Evolutionary conservation across 2,113 vertebrate species (phyloP).

Genomic region (Myotis yumanensis): DNA sequence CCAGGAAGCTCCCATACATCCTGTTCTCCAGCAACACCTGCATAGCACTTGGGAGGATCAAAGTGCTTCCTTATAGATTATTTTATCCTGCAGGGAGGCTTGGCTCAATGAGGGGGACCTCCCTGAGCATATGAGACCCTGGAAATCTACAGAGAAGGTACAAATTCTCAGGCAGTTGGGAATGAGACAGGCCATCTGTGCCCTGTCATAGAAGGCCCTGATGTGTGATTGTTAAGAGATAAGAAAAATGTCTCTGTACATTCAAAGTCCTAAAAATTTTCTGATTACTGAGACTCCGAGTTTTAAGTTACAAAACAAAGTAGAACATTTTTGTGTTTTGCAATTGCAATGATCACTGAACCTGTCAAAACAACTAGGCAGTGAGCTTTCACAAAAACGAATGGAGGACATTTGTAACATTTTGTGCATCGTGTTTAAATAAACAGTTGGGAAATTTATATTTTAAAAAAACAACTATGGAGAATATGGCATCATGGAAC

Average conservation of each 20-base stretch:
- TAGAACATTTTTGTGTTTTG: constrained; percentile 4
- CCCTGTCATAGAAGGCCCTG: neutral
- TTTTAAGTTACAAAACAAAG: constrained; percentile 26
- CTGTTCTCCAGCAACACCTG: neutral
- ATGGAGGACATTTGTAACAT: neutral
- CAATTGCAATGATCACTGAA: neutral
- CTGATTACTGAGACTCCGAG: neutral
- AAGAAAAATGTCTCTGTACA: neutral
- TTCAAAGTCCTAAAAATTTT: constrained; percentile 6
- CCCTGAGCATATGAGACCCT: neutral
- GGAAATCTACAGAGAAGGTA: neutral
- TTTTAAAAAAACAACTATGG: neutral
- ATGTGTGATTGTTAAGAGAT: neutral
- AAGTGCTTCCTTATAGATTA: neutral
- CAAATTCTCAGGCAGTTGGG: neutral
- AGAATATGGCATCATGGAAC: neutral
- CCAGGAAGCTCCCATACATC: neutral
- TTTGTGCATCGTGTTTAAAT: neutral
- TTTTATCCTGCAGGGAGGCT: neutral
- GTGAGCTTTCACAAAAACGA: neutral
- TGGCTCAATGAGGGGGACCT: neutral
- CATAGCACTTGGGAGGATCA: neutral
- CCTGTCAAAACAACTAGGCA: neutral
- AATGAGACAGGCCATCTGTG: neutral
- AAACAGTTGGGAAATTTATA: neutral